Base-by-base conservation (phyloP, 1,140 invertebrate genomes). In the Colletes gigas region DNA sequence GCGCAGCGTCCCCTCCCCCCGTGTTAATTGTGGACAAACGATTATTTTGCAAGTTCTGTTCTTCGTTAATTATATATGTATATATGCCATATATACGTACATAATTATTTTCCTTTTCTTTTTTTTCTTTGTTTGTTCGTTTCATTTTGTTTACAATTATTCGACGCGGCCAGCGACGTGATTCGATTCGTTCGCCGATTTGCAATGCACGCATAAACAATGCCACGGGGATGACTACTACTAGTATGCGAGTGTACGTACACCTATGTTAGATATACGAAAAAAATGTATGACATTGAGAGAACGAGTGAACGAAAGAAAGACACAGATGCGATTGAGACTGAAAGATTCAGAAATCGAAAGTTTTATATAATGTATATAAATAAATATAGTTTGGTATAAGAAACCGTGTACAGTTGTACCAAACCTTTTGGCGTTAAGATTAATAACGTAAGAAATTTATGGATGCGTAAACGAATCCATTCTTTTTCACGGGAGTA, bases 331-430 rank as follows among this genome's bases (percentile, higher is more conserved):
- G 41, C 21, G 15, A 75, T n/a, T 71, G 74, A 76, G 47, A 69
- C 67, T 65, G 80, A 71, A 77, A 60, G 67, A 71, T 77, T 54
- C 55, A 59, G 69, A 54, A 57, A 68, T 70, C 75, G 63, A 88
- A 19, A 59, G 14, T 77, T 85, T 78, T 84, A 69, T 71, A 83
- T 44, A 50, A 72, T 75, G 71, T 75, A 62, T 50, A 81, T 73
- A 47, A 66, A 70, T 47, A 78, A 70, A 82, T 72, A 73, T 57
- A 81, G 54, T 81, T 82, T 70, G 59, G 50, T 63, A 59, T 71
- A 50, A 77, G 57, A 59, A 75, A 77, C 60, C 47, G 80, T 69
- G 73, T 82, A 78, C 52, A 82, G 21, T 82, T 78, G 52, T 82
- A 59, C 17, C 19, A n/a, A 19, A 70, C 66, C 41, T 65, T 30